A percentile compares a stretch with the other conserved stretches of the same genome.
phyloP scores from a whole-genome alignment of 2,797 vertebrate species.

The Fundulus diaphanus region DNA sequence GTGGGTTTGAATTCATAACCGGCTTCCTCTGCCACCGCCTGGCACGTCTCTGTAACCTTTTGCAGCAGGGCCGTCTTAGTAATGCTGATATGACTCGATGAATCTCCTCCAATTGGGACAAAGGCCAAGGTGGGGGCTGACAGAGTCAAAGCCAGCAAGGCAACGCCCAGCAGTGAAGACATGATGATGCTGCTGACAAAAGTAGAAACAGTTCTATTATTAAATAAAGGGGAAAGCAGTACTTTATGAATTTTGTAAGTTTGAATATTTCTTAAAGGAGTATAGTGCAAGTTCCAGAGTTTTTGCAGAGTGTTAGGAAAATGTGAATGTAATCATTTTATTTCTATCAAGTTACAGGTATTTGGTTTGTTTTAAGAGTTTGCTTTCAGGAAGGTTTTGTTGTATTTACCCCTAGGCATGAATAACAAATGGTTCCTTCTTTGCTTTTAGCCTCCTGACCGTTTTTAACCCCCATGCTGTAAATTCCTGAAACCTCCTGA shows the following conservation, averaged over 20 bases:
- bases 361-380: too few relatives aligned
- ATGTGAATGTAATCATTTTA: too few relatives aligned
- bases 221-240: background rate
- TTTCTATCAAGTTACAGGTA: too few relatives aligned
- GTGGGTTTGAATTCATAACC: conserved; percentile 73
- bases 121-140: conserved; percentile 55
- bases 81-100: conserved; percentile 73
- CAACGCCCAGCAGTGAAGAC: conserved; percentile 29
- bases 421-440: too few relatives aligned
- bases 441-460: too few relatives aligned
- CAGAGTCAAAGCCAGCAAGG: conserved; percentile 32
- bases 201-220: background rate
- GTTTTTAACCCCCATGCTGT: too few relatives aligned
- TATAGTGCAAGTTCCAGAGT: too few relatives aligned
- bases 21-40: conserved; percentile 55
- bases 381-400: too few relatives aligned
- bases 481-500: too few relatives aligned
- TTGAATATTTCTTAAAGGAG: background rate
- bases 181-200: conserved; percentile 38
- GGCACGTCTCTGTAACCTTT: conserved; percentile 73
- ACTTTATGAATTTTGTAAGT: background rate
- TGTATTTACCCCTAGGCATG: too few relatives aligned
- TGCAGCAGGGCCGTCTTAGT: conserved; percentile 66
- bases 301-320: too few relatives aligned
- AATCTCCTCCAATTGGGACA: conserved; percentile 49